These are phyloP conservation scores for Oncorhynchus keta DNA, from an alignment of 2,113 vertebrate genomes.

Conservation along the genomic window DNA sequence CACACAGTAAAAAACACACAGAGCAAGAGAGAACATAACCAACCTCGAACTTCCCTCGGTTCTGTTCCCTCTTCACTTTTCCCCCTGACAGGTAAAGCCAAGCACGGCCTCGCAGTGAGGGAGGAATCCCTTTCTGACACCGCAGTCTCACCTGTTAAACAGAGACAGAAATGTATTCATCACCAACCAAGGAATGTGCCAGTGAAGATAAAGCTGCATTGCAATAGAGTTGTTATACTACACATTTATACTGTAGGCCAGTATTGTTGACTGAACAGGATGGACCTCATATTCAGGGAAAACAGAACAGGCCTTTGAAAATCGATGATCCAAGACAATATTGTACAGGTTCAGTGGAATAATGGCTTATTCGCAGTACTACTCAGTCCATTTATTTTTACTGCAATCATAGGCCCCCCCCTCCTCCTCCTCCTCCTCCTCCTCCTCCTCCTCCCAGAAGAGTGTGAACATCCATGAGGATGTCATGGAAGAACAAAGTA, in stretches of 20 bases:
- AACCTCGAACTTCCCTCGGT: conserved; percentile 87
- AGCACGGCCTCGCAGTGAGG: conserved; percentile 90
- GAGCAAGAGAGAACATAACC: conserved; percentile 33
- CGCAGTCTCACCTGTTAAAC: conserved; percentile 86
- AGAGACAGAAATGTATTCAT: neutral
- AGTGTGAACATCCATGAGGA: neutral
- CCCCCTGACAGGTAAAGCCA: conserved; percentile 97
- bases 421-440: neutral
- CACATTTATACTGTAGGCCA: too few relatives aligned
- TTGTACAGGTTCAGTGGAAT: neutral
- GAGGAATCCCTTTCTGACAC: conserved; percentile 98
- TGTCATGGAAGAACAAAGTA: conserved; percentile 1
- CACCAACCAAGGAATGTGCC: neutral
- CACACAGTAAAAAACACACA: neutral
- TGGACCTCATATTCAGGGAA: neutral
- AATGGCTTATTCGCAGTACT: neutral
- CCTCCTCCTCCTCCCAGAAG: neutral
- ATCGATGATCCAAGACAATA: too few relatives aligned
- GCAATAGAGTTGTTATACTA: neutral
- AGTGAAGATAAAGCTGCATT: neutral
- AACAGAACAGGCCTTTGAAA: too few relatives aligned
- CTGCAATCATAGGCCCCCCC: too few relatives aligned
- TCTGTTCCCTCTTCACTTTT: conserved; percentile 92
- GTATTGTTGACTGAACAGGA: too few relatives aligned
- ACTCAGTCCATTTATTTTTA: neutral